Evolutionary conservation across 2,113 vertebrate genomes (phyloP).

Genomic region (Onychostruthus taczanowskii): DNA sequence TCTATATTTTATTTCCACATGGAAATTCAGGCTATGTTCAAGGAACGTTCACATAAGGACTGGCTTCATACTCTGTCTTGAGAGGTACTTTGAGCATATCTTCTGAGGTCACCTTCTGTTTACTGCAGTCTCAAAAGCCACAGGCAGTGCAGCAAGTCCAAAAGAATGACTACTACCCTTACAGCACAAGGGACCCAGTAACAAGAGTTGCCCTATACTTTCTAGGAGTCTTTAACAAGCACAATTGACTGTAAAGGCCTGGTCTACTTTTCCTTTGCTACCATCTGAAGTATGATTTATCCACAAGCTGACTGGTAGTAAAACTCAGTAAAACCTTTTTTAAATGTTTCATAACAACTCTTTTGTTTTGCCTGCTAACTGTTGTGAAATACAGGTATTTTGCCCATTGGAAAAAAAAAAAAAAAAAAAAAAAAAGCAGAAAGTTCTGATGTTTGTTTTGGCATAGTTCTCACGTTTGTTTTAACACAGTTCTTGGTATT

Average conservation of each 20-base stretch:
- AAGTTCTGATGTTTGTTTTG: not conserved
- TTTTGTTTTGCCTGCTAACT: not conserved
- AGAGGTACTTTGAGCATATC: not conserved
- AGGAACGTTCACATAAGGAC: not conserved
- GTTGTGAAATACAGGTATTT: conserved; percentile 6
- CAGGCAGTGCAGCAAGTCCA: not conserved
- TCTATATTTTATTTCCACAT: not conserved
- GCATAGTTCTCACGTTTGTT: not conserved
- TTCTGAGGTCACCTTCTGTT: not conserved
- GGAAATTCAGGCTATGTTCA: not conserved
- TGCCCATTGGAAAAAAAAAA: not conserved
- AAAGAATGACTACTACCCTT: not conserved
- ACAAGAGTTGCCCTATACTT: not conserved
- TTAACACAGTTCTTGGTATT: conserved; percentile 11
- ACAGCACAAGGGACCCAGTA: not conserved
- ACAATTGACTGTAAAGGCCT: not conserved
- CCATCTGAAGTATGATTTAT: not conserved
- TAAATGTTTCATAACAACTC: not conserved
- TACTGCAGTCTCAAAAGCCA: not conserved
- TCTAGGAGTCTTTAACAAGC: not conserved
- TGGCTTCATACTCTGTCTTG: not conserved
- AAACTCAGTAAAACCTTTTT: not conserved
- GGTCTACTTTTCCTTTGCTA: not conserved
- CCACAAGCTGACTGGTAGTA: not conserved
- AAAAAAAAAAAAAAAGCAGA: not conserved